These are phyloP conservation scores for Epinephelus coioides DNA, from an alignment of 2,797 vertebrate genomes.

Conservation along the genomic window DNA sequence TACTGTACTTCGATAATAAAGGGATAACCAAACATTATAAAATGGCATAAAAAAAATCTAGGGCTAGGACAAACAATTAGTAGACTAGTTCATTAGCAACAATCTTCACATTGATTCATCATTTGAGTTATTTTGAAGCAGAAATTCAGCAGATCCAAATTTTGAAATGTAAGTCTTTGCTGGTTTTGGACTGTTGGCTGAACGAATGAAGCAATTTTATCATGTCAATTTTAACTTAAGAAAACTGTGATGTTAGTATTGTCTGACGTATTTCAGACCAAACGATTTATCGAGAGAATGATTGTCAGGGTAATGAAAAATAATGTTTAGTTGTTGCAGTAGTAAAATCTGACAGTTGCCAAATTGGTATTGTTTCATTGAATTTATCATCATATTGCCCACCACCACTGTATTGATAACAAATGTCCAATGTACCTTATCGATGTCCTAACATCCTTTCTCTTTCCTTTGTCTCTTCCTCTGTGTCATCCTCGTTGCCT, in stretches of 20 bases:
- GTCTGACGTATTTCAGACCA: neutral
- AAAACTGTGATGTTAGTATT: neutral
- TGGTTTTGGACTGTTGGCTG: neutral
- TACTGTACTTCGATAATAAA: neutral
- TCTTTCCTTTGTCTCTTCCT: neutral
- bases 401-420: neutral
- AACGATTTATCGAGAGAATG: neutral
- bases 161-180: neutral
- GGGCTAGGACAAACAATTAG: neutral
- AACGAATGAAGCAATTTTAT: neutral
- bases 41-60: neutral
- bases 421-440: neutral
- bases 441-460: neutral
- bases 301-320: neutral
- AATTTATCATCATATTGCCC: neutral
- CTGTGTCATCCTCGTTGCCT: neutral
- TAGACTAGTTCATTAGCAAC: neutral
- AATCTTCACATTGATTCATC: neutral
- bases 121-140: neutral
- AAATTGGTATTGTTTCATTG: neutral
- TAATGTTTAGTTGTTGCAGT: neutral
- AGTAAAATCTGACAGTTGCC: neutral
- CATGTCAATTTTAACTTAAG: neutral
- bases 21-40: neutral
- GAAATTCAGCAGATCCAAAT: neutral